Conservation (phyloP, 2,113 vertebrate species). For the Eonycteris spelaea region DNA sequence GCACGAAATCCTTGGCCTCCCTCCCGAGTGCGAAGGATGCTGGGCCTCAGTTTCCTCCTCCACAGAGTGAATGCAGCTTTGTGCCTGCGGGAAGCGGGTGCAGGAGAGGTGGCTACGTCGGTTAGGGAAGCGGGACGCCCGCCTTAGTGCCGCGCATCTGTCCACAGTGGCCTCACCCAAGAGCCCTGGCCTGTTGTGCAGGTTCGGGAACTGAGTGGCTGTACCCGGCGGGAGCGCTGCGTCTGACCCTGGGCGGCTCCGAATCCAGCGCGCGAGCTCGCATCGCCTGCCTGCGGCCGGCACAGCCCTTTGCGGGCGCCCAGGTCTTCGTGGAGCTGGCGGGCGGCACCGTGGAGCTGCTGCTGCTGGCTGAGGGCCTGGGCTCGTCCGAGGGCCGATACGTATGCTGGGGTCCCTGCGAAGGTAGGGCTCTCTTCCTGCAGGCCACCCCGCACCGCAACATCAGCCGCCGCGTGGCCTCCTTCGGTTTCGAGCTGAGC, state of each 20-base stretch:
- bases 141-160: background rate
- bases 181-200: conserved; percentile 90
- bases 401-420: conserved; percentile 87
- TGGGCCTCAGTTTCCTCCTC: background rate
- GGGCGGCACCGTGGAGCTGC: conserved; percentile 88
- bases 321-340: conserved; percentile 92
- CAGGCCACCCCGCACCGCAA: conserved; percentile 93
- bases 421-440: conserved; percentile 91
- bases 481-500: conserved; percentile 91
- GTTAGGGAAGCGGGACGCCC: accelerated
- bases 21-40: background rate
- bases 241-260: conserved; percentile 83
- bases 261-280: conserved; percentile 76
- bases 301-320: conserved; percentile 87
- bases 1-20: background rate
- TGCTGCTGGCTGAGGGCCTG: conserved; percentile 87
- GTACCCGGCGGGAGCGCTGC: conserved; percentile 92
- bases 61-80: background rate
- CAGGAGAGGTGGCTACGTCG: background rate
- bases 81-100: background rate
- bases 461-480: conserved; percentile 92
- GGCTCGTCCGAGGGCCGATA: conserved; percentile 84
- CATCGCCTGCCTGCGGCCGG: conserved; percentile 89
- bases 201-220: conserved; percentile 92
- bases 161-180: conserved; percentile 89